Conservation (phyloP, 1,140 invertebrate species). For the Trigoniulus corallinus region DNA sequence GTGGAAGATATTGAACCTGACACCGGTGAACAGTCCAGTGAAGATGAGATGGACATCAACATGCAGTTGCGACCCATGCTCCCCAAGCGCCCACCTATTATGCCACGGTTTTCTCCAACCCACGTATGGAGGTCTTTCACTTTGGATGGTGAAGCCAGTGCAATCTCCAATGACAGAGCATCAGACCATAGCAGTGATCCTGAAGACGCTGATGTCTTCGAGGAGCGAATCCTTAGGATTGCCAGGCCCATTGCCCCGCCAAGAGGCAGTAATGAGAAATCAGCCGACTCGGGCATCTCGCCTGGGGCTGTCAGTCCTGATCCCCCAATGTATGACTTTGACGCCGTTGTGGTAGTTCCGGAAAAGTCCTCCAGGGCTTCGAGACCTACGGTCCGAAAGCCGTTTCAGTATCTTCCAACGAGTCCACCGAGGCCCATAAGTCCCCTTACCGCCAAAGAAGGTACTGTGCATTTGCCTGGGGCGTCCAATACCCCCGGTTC, state of each 20-base stretch:
- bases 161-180: conserved; percentile 16
- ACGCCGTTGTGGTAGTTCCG: conserved; percentile 7
- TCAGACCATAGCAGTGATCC: conserved; percentile 17
- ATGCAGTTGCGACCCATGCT: conserved; percentile 53
- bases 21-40: conserved; percentile 5
- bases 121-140: conserved; percentile 57
- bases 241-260: conserved; percentile 33
- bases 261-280: conserved; percentile 36
- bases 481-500: neutral
- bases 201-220: conserved; percentile 21
- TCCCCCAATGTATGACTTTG: conserved; percentile 14
- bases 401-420: neutral
- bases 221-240: conserved; percentile 34
- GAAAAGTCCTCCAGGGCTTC: conserved; percentile 9
- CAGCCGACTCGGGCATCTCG: conserved; percentile 61
- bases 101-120: conserved; percentile 59
- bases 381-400: neutral
- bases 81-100: conserved; percentile 52
- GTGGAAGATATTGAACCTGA: too few relatives aligned
- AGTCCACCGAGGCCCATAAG: neutral
- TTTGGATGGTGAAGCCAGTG: conserved; percentile 11
- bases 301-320: conserved; percentile 42
- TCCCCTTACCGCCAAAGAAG: neutral
- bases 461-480: neutral
- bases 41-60: conserved; percentile 35